These are phyloP conservation scores for Mycetomoellerius zeteki DNA, from an alignment of 1,140 invertebrate species.

Conservation along the genomic window DNA sequence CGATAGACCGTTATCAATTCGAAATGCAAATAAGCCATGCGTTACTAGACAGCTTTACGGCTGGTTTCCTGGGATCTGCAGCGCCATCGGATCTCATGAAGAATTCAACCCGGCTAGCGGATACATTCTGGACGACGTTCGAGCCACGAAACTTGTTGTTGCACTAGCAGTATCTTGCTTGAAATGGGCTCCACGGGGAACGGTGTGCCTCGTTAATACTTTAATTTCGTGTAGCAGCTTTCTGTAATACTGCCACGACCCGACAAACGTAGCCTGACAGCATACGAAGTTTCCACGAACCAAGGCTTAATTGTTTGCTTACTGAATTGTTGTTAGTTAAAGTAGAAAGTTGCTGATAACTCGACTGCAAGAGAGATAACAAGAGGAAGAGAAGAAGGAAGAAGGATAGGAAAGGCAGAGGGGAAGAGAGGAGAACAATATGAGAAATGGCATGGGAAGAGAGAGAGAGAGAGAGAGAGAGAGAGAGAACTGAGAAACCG, in stretches of 20 bases:
- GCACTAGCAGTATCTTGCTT: constrained; percentile 66
- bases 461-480: not conserved
- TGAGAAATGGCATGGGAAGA: not conserved
- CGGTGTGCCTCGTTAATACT: constrained; percentile 72
- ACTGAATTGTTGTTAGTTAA: constrained; percentile 83
- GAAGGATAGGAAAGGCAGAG: not conserved
- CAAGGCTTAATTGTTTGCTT: constrained; percentile 84
- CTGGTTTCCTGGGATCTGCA: constrained; percentile 71
- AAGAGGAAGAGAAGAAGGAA: not conserved
- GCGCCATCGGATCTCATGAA: constrained; percentile 73
- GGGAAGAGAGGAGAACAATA: not conserved
- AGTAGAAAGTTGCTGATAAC: constrained; percentile 85
- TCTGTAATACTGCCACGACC: constrained; percentile 50
- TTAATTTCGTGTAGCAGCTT: constrained; percentile 69
- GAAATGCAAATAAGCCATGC: constrained; percentile 80
- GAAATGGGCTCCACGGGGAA: constrained; percentile 52
- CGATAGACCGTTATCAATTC: constrained; percentile 81
- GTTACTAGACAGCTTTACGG: constrained; percentile 73
- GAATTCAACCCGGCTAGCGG: constrained; percentile 68
- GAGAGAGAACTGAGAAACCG: constrained; percentile 9
- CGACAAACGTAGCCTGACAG: constrained; percentile 60
- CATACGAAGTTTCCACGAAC: constrained; percentile 74
- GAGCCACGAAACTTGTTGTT: constrained; percentile 67
- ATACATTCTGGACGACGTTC: constrained; percentile 53
- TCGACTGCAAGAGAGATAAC: constrained; percentile 65